Conservation (phyloP, 2,113 vertebrate genomes). For the Xenopus laevis region DNA sequence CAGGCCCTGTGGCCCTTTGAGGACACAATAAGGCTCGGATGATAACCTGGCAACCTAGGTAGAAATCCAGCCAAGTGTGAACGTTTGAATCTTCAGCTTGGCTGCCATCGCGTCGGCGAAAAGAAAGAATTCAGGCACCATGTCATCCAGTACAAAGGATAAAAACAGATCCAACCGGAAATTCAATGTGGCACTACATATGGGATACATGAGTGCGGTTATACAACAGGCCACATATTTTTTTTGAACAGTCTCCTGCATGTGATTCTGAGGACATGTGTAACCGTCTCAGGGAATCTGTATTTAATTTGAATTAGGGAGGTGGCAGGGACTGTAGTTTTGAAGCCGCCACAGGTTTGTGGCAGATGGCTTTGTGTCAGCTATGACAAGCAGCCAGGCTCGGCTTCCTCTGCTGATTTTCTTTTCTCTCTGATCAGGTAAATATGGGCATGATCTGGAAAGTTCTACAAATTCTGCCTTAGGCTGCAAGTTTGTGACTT, state of each 20-base stretch:
- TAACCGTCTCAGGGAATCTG: constrained; percentile 84
- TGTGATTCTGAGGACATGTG: constrained; percentile 91
- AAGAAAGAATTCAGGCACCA: constrained; percentile 77
- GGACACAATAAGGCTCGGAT: constrained; percentile 71
- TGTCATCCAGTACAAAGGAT: constrained; percentile 81
- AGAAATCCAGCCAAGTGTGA: constrained; percentile 77
- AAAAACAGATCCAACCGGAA: constrained; percentile 85
- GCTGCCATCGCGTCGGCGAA: constrained; percentile 81
- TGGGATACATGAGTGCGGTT: constrained; percentile 91
- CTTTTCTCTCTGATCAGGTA: constrained; percentile 90
- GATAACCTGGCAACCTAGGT: constrained; percentile 91
- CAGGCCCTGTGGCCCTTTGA: constrained; percentile 77
- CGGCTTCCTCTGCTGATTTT: constrained; percentile 86
- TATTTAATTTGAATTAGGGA: constrained; percentile 84
- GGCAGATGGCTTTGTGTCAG: constrained; percentile 97
- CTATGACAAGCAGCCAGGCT: constrained; percentile 92
- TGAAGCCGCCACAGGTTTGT: constrained; percentile 93
- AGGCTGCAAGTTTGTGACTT: constrained; percentile 95
- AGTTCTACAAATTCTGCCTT: constrained; percentile 83
- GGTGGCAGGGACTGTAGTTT: constrained; percentile 76
- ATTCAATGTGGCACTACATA: constrained; percentile 95
- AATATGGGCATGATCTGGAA: constrained; percentile 91
- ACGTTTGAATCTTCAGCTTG: constrained; percentile 80
- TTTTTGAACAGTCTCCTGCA: constrained; percentile 77
- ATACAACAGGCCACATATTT: constrained; percentile 81